Base-by-base conservation (phyloP, 1,140 invertebrate genomes). In the Caerostris darwini region DNA sequence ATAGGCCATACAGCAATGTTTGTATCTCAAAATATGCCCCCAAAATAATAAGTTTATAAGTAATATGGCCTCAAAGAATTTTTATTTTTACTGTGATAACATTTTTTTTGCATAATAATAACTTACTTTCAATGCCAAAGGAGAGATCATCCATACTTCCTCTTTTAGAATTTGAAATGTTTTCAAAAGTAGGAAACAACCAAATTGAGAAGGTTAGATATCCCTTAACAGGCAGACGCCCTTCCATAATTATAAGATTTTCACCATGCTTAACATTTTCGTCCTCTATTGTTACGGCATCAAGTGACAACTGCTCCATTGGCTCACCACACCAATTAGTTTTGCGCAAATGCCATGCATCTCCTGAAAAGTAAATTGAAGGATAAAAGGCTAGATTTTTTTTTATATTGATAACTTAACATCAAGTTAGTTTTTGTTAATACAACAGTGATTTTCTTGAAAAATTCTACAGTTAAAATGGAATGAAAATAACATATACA, bases 281-380 rank as follows among this genome's bases (percentile, higher is more conserved):
- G n/a, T 94, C 94, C 61, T 94, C 94, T 57, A 94, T 54, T 17
- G 90, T 94, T 10, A 69, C 50, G 5, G 59, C 88, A 61, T 94
- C 94, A 54, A 91, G 50, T 10, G 61, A 69, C 14, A 94, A 59
- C 19, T 91, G 83, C 53, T 92, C 90, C 69, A 89, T 90, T 50
- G 89, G 85, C 54, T 94, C 94, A 50, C 94, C 94, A 88, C 85
- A 89, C 94, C 90, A 93, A 90, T 88, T 94, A 5, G 86, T 94
- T 90, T 93, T 92, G 6, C 71, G 34, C 19, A 94, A 77, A 85
- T 94, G 90, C 94, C 94, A 94, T 3, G 83, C 50, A 93, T 94
- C 94, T 17, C 94, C 94, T 94, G 34, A 0, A 91, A 77, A 19
- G 34, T 34, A 34, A 34, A 34, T 34, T 34, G 34, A 34, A 34